phyloP scores from a whole-genome alignment of 2,888 invertebrate genomes.

The Tetragonisca angustula region DNA sequence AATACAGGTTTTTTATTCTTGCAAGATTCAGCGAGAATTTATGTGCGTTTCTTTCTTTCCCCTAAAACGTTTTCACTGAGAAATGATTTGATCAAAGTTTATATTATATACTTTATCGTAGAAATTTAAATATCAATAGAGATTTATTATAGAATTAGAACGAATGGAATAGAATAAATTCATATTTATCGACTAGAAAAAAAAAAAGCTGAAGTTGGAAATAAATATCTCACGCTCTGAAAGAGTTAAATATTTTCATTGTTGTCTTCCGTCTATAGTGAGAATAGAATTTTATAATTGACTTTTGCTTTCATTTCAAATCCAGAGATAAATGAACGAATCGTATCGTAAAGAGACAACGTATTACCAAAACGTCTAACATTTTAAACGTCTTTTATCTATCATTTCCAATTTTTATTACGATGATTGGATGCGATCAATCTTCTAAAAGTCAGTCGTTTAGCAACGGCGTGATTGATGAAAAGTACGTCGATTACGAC shows the following conservation, averaged over 20 bases:
- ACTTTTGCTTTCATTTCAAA: not conserved
- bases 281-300: not conserved
- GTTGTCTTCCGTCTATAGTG: not conserved
- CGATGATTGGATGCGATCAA: not conserved
- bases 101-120: not conserved
- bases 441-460: conserved; percentile 6
- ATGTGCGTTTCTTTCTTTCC: not conserved
- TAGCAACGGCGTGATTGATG: not conserved
- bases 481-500: not conserved
- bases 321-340: no score
- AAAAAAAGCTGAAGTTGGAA: not conserved
- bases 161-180: not conserved
- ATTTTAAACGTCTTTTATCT: not conserved
- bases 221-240: not conserved
- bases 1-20: not conserved
- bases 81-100: not conserved
- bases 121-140: not conserved
- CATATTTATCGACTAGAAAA: not conserved
- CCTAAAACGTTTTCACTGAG: not conserved
- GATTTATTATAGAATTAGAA: not conserved
- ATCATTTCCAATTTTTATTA: not conserved
- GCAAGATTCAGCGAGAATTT: no score
- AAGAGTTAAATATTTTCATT: not conserved
- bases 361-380: not conserved
- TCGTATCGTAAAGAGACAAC: not conserved